phyloP scores from a whole-genome alignment of 1,140 invertebrate genomes.

The Scaptomyza graminum region DNA sequence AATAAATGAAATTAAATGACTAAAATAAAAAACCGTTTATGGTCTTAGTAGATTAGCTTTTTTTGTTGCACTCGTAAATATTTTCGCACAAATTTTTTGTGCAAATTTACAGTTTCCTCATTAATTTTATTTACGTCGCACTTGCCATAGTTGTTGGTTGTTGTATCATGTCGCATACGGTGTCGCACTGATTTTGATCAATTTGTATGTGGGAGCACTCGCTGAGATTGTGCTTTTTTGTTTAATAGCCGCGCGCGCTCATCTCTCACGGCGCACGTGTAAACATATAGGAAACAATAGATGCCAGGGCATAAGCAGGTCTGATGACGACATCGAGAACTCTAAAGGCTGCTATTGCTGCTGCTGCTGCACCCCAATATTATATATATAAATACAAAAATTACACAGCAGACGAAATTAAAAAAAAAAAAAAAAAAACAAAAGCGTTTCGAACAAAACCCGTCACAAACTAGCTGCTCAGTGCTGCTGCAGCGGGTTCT shows the following conservation, averaged over 20 bases:
- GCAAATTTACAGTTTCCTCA: conserved; percentile 75
- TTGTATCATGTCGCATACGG: conserved; percentile 42
- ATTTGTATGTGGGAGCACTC: conserved; percentile 57
- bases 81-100: conserved; percentile 64
- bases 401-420: conserved; percentile 31
- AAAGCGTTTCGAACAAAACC: conserved; percentile 17
- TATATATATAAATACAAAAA: conserved; percentile 5
- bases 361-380: conserved; percentile 23
- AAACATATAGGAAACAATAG: conserved; percentile 49
- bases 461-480: conserved; percentile 33
- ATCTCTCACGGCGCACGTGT: conserved; percentile 38
- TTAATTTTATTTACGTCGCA: conserved; percentile 56
- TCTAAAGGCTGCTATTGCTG: conserved; percentile 2
- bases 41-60: not conserved
- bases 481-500: conserved; percentile 28
- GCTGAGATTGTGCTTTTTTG: conserved; percentile 19
- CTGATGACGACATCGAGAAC: conserved; percentile 37
- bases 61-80: conserved; percentile 31
- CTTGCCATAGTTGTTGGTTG: conserved; percentile 7
- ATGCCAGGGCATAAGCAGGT: not conserved
- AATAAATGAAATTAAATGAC: conserved; percentile 7
- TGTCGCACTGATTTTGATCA: conserved; percentile 56
- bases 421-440: not conserved
- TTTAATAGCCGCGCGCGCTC: conserved; percentile 26
- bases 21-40: conserved; percentile 11